Percentiles rank a stretch among this genome's conserved stretches.
These are phyloP conservation scores for Agonum fuliginosum DNA, from an alignment of 2,888 invertebrate genomes.

Conservation along the genomic window DNA sequence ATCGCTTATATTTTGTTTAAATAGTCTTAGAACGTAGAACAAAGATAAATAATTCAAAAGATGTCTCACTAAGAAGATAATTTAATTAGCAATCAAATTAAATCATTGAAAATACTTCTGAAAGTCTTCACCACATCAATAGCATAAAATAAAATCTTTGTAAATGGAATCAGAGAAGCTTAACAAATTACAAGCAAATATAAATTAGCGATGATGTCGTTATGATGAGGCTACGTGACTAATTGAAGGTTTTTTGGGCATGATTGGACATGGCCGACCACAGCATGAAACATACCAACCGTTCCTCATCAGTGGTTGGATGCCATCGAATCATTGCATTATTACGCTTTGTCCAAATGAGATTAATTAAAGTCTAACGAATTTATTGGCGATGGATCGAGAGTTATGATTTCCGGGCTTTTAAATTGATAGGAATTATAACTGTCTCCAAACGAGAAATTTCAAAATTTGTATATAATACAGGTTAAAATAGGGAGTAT, in stretches of 20 bases:
- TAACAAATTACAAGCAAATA: not conserved
- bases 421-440: too few species aligned
- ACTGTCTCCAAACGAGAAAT: too few species aligned
- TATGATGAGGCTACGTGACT: conserved; percentile 12
- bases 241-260: conserved; percentile 3
- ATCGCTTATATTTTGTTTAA: too few species aligned
- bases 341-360: not conserved
- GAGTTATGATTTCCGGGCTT: not conserved
- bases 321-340: conserved; percentile 2
- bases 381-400: not conserved
- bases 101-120: not conserved
- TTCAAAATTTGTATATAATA: too few species aligned
- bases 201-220: conserved; percentile 25
- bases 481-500: too few species aligned
- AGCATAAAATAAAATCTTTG: conserved; percentile 12
- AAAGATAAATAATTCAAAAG: too few species aligned
- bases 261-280: not conserved
- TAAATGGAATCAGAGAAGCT: not conserved
- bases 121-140: not conserved
- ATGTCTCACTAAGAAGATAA: too few species aligned
- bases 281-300: too few species aligned
- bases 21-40: too few species aligned
- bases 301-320: too few species aligned
- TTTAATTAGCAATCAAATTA: not conserved
- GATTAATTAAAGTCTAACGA: not conserved